Evolutionary conservation across 2,113 vertebrate species (phyloP), one percentile per base, ranked within the genome.

Genomic region (Myiozetetes cayanensis): DNA sequence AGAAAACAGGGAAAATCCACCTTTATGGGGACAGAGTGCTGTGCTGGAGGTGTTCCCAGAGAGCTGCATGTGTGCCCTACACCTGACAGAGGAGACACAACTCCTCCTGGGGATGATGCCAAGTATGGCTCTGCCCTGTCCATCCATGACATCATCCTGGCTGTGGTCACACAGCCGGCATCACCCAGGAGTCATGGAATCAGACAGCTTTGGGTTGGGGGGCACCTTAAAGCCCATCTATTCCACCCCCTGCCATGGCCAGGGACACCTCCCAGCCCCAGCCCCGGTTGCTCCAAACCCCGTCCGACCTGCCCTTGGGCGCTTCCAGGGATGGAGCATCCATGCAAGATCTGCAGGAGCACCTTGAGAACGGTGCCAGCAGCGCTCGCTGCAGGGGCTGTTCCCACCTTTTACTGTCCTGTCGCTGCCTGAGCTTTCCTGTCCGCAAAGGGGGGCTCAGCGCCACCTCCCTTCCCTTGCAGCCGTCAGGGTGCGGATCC

Each of bases 401-500:
- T 22, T 23, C 35, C 67, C 67, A 13, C 52, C 49, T 58, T 31
- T 25, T 2, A 2, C 41, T 4, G 13, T 0, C 13, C 49, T 30
- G 16, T 6, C 6, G 1, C 7, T n/a, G n/a, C 35, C 30, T 7
- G 30, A 14, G 39, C 19, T 58, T 10, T 15, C 44, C 67, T 21
- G 6, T 3, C 24, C 1, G 30, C 16, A 4, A 27, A 35, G 0
- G 18, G 4, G 19, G 46, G 14, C 25, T 70, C 15, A 0, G 37
- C 58, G 0, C 25, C n/a, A 6, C 35, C 15, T 9, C 31, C 18
- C 2, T 39, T 22, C 50, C 6, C 0, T 18, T 12, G 3, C 93
- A 98, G 98, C 97, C 1, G 94, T 95, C 66, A 74, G 61, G 5
- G 84, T 98, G 31, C 84, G 96, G 84, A 95, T 97, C 68, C 90